Base-by-base conservation (phyloP, 2,888 invertebrate species). In the Xestia xanthographa region DNA sequence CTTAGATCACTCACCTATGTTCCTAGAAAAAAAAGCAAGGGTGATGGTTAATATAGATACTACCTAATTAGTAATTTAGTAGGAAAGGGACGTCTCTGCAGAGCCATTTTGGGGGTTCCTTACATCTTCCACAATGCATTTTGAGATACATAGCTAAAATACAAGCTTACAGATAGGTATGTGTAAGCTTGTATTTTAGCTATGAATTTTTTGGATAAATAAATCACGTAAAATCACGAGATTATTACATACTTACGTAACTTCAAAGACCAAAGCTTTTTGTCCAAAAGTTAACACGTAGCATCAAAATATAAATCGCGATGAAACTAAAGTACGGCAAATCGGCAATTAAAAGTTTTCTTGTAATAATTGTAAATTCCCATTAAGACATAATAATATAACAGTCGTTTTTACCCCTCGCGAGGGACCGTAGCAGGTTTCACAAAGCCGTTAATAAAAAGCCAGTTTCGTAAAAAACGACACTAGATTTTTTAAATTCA, bases 401-500 rank as follows among this genome's bases (percentile, higher is more conserved):
- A 85, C 77, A 77, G 77, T 71, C 56, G 34, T 58, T 77, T 71
- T 34, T 68, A 68, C 63, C 60, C 72, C 58, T 73, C 66, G 77
- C 75, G 67, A 76, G 67, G 68, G 66, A 62, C 69, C 72, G 58
- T 62, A 74, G 86, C 80, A 86, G 88, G 89, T 87, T 87, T 75
- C 80, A 83, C 78, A 72, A 75, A 86, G 83, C 88, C 84, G 80
- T 88, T 84, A 82, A 84, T 86, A 88, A 89, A 86, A 88, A 86
- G 80, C 68, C 79, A 74, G 80, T 76, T 75, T 80, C 66, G 43
- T 85, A 88, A 86, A 87, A 88, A 88, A 88, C 56, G 82, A 82
- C 74, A 72, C 79, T 84, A 82, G 80, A 81, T 90, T 83, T 92
- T 92, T 92, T 92, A 89, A 84, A 90, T 91, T 92, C 89, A 91